phyloP scores from a whole-genome alignment of 2,888 invertebrate species.

The Blomia tropicalis region DNA sequence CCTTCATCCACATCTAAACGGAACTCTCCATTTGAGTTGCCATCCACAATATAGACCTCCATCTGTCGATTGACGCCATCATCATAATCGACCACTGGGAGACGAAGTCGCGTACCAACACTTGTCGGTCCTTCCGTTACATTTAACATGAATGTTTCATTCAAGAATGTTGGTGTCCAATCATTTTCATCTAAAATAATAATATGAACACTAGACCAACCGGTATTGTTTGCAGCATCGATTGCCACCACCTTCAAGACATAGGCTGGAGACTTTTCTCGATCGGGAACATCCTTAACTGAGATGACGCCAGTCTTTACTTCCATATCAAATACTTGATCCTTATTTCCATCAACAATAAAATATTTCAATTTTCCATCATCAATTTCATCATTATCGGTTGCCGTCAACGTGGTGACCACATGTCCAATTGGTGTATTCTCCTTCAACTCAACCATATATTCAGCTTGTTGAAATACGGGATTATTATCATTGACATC shows the following conservation, averaged over 20 bases:
- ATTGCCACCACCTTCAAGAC: conserved; percentile 30
- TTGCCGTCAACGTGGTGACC: conserved; percentile 30
- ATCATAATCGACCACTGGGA: conserved; percentile 49
- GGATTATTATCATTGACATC: conserved; percentile 33
- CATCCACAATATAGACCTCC: conserved; percentile 32
- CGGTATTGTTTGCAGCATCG: conserved; percentile 31
- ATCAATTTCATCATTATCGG: conserved; percentile 32
- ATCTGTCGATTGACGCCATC: conserved; percentile 32
- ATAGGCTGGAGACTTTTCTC: conserved; percentile 30
- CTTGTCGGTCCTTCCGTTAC: conserved; percentile 32
- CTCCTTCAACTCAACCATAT: conserved; percentile 31
- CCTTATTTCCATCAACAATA: conserved; percentile 30
- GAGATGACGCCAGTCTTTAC: conserved; percentile 30
- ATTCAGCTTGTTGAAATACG: conserved; percentile 31
- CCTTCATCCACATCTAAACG: conserved; percentile 30
- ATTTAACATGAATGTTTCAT: conserved; percentile 32
- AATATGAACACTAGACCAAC: conserved; percentile 30
- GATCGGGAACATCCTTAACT: conserved; percentile 29
- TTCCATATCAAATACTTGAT: conserved; percentile 30
- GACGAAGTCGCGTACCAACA: conserved; percentile 29
- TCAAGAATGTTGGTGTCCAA: conserved; percentile 31
- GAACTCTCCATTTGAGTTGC: conserved; percentile 32
- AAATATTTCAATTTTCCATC: conserved; percentile 30
- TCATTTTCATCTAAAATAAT: conserved; percentile 32
- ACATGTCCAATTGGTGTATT: conserved; percentile 31